Percentiles rank a stretch among this genome's conserved stretches.
These are phyloP conservation scores for Neopipo cinnamomea DNA, from an alignment of 2,113 vertebrate genomes.

Conservation along the genomic window DNA sequence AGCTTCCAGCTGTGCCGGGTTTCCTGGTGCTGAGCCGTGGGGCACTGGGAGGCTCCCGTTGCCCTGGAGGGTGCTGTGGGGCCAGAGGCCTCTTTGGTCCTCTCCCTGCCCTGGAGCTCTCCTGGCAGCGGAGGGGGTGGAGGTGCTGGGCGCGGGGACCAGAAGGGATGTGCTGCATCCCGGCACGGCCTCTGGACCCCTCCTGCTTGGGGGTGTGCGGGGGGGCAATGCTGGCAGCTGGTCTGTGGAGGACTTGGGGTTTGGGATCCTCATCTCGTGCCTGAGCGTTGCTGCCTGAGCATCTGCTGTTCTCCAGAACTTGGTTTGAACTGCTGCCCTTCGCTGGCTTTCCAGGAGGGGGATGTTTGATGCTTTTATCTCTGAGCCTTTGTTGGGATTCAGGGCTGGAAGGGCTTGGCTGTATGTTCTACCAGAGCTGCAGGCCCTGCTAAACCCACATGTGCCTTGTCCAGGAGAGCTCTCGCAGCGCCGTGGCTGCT, in stretches of 20 bases:
- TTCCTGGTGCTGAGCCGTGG: neutral
- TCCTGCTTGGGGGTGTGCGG: neutral
- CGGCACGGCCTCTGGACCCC: neutral
- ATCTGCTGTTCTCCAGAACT: conserved; percentile 54
- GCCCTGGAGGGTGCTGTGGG: neutral
- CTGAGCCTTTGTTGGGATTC: conserved; percentile 55
- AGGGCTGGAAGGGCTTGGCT: conserved; percentile 48
- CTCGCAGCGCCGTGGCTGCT: neutral
- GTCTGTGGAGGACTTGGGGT: neutral
- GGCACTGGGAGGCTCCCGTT: neutral
- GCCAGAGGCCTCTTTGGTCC: neutral
- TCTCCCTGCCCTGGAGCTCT: neutral
- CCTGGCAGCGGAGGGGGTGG: neutral
- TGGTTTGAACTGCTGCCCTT: conserved; percentile 65
- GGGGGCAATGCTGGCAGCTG: neutral
- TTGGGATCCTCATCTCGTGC: neutral
- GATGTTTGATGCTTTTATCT: conserved; percentile 62
- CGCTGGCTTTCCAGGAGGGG: conserved; percentile 55
- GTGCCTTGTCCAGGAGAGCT: conserved; percentile 39
- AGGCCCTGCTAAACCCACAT: conserved; percentile 43
- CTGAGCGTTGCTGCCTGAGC: neutral
- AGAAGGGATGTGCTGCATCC: neutral
- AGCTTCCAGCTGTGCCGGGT: conserved; percentile 8
- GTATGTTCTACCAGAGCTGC: conserved; percentile 47
- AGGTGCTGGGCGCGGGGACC: neutral